These are phyloP conservation scores for Conus betulinus DNA, from an alignment of 1,140 invertebrate genomes.

Conservation along the genomic window DNA sequence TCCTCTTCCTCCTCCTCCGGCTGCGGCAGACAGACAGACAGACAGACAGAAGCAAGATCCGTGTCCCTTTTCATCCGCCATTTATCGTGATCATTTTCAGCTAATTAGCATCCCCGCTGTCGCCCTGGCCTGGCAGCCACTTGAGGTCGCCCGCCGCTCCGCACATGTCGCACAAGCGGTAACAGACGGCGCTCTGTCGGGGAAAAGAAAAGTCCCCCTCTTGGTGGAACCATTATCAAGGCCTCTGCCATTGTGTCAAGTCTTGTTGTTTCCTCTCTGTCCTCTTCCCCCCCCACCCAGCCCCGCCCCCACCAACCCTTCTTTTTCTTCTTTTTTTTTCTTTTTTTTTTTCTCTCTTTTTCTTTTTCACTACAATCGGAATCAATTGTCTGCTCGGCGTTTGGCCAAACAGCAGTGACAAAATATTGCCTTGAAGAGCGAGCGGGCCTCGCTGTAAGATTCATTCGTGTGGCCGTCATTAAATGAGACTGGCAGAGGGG, in stretches of 20 bases:
- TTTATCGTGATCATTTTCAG: conserved; percentile 31
- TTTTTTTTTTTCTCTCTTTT: not conserved
- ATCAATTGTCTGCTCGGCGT: not conserved
- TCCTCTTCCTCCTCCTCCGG: not conserved
- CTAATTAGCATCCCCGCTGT: conserved; percentile 27
- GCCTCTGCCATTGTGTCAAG: not conserved
- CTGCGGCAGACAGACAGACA: no score
- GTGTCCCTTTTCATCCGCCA: not conserved
- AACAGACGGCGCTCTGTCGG: conserved; percentile 22
- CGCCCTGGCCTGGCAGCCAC: not conserved
- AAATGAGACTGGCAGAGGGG: not conserved
- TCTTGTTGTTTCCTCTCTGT: not conserved
- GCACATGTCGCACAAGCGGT: conserved; percentile 35
- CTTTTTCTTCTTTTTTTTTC: no score
- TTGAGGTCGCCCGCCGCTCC: conserved; percentile 11
- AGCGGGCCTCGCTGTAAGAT: not conserved
- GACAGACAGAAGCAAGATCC: not conserved
- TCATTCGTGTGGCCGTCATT: no score
- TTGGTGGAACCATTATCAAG: not conserved
- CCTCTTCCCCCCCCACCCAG: not conserved
- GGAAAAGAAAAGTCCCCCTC: not conserved
- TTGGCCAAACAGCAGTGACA: not conserved
- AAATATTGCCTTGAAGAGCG: not conserved
- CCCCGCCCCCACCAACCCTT: no score
- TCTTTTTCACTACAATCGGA: not conserved